These are phyloP conservation scores for Artibeus lituratus DNA, from an alignment of 2,797 vertebrate species.

Conservation along the genomic window DNA sequence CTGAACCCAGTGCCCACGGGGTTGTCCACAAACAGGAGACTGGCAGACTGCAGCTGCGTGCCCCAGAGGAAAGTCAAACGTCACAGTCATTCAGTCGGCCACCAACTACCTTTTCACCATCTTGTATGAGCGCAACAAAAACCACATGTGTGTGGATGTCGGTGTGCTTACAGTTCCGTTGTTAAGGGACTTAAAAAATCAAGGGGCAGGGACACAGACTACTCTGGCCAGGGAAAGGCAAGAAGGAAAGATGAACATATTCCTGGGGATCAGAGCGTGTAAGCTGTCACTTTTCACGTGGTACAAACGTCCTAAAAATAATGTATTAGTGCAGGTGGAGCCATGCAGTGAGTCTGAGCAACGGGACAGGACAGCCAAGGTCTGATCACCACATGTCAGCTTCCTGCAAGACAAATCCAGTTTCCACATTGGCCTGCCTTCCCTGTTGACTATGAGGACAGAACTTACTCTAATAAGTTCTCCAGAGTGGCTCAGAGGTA, in stretches of 20 bases:
- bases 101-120: neutral
- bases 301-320: neutral
- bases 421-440: neutral
- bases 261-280: neutral
- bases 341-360: rapidly evolving
- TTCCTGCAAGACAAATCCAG: neutral
- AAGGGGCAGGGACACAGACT: neutral
- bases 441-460: neutral
- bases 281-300: too few species aligned
- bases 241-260: neutral
- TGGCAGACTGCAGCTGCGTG: conserved; percentile 89
- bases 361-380: neutral
- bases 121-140: neutral
- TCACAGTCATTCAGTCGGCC: neutral
- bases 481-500: neutral
- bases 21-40: conserved; percentile 95
- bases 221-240: neutral
- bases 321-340: rapidly evolving
- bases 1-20: conserved; percentile 96
- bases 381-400: neutral
- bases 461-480: neutral
- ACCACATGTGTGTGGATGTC: rapidly evolving
- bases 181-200: neutral
- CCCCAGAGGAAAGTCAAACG: neutral
- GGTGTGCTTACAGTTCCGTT: neutral